Evolutionary conservation across 1,140 invertebrate species (phyloP).

Genomic region (Holotrichia oblita): DNA sequence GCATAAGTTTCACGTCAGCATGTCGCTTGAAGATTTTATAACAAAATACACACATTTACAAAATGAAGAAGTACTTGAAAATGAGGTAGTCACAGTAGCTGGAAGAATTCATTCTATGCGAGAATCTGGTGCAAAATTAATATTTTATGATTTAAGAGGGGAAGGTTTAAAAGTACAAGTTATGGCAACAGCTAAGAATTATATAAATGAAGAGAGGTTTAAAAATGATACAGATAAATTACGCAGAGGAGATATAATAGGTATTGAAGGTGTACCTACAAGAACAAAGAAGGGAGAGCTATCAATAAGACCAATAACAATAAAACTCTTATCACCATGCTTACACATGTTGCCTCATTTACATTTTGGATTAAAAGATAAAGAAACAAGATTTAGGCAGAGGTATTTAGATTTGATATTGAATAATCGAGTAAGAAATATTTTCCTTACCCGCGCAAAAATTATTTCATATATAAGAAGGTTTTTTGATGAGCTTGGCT

Average conservation of each 20-base stretch:
- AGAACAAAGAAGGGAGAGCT: constrained; percentile 99
- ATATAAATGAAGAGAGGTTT: constrained; percentile 80
- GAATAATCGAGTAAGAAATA: constrained; percentile 88
- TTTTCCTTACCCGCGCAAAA: constrained; percentile 89
- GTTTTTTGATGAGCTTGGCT: constrained; percentile 94
- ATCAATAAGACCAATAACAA: constrained; percentile 88
- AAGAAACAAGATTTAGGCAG: constrained; percentile 94
- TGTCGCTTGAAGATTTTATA: constrained; percentile 90
- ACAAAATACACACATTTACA: constrained; percentile 80
- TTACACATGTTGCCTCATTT: constrained; percentile 98
- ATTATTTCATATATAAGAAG: constrained; percentile 92
- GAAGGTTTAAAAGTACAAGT: constrained; percentile 96
- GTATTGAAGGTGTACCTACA: constrained; percentile 88
- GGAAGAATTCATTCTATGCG: constrained; percentile 95
- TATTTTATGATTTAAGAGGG: constrained; percentile 96
- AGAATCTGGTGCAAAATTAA: constrained; percentile 91
- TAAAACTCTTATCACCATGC: constrained; percentile 93
- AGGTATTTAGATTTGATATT: constrained; percentile 98
- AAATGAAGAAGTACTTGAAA: constrained; percentile 82
- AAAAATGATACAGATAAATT: constrained; percentile 77
- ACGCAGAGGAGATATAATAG: constrained; percentile 95
- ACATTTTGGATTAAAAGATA: constrained; percentile 97
- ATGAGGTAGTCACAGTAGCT: constrained; percentile 78
- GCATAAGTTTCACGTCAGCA: constrained; percentile 96
- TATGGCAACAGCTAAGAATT: constrained; percentile 91